Evolutionary conservation across 2,113 vertebrate genomes (phyloP).

Genomic region (Setophaga petechia): DNA sequence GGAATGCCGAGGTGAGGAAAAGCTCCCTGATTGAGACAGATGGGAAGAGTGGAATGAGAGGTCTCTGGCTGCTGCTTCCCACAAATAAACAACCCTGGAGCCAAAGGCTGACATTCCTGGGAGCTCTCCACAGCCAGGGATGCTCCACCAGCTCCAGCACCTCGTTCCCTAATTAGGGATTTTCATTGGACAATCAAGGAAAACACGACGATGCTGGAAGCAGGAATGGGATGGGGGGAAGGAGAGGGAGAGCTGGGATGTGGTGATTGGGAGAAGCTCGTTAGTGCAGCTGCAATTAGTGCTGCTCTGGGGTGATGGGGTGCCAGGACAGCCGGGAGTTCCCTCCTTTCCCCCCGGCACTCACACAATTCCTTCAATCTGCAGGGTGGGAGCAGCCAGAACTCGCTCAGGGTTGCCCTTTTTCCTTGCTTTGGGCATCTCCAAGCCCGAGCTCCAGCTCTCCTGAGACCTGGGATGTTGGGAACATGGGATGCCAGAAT

Average conservation of each 20-base stretch:
- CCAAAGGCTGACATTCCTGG: background rate
- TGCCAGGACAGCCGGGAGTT: background rate
- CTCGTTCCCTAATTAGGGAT: background rate
- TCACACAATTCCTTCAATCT: background rate
- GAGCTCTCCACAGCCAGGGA: background rate
- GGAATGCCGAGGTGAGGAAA: background rate
- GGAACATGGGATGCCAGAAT: background rate
- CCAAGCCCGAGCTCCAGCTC: background rate
- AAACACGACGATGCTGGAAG: background rate
- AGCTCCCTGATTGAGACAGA: background rate
- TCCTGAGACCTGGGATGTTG: rapidly evolving
- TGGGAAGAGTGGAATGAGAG: background rate
- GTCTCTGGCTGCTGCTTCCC: background rate
- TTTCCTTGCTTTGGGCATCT: background rate
- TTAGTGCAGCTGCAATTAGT: background rate
- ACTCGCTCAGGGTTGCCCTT: background rate
- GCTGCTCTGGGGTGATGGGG: background rate
- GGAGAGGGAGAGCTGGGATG: background rate
- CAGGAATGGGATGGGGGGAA: background rate
- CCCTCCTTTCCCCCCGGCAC: background rate
- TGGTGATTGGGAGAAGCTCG: rapidly evolving
- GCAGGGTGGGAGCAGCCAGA: background rate
- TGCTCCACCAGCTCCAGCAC: rapidly evolving
- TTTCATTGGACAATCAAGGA: background rate
- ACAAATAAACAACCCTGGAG: background rate